Evolutionary conservation across 2,797 vertebrate genomes (phyloP), one percentile per base, ranked within the genome.

Genomic region (Danio jaintianensis): DNA sequence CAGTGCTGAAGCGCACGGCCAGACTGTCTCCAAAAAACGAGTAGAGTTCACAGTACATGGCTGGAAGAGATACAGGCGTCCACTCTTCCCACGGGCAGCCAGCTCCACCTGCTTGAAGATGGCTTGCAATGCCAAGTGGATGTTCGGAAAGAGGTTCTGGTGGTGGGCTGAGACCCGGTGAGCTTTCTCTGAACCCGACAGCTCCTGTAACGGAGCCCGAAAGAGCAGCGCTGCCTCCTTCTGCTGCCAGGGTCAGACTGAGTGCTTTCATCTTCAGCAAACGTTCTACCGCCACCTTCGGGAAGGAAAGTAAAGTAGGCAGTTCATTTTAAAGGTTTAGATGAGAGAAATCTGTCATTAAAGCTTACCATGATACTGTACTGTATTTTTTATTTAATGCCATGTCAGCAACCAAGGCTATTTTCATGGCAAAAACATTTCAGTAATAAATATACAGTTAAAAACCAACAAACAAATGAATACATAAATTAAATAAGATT

Each of bases 21-120:
- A 98, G 53, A 83, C 97, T 98, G 91, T 98, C 96, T 0, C 96
- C 96, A 0, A 97, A 97, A 81, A 97, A 98, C 15, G 93, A 94
- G 83, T 98, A 98, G 3, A 98, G 94, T 89, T 98, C 95, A 0
- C 90, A 91, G 89, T 98, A 98, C 92, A 95, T 96, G 61, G 90
- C 94, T 0, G 94, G 94, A 0, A 97, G 91, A 4, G 95, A 92
- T 6, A 94, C 94, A 0, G 93, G 84, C 0, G 93, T 92, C 70
- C 92, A 93, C 55, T 91, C 89, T 18, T 94, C 90, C 87, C 93
- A 94, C 10, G 90, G 89, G 68, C 91, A 92, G 70, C 84, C 91
- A 0, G 87, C 88, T 0, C 92, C 94, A 0, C 94, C 90, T 0
- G 93, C 93, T 75, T 95, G 90, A 4, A 94, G 90, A 82, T 95